Percentiles rank a stretch among this genome's conserved stretches.
Conservation (phyloP, 2,888 invertebrate genomes). For the Gisinianus flammeolus region DNA sequence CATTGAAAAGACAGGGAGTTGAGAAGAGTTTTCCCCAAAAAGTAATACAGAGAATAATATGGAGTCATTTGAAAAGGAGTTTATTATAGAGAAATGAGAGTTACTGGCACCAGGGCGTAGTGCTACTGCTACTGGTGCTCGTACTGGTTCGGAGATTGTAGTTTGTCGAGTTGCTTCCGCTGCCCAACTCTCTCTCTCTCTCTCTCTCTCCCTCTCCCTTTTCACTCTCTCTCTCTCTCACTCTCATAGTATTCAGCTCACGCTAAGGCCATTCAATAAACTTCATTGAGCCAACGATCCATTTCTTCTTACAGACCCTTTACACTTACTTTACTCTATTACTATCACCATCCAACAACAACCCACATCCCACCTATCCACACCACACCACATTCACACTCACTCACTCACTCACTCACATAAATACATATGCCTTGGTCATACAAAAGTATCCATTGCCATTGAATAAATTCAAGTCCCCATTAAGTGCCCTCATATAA, state of each 20-base stretch:
- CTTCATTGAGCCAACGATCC: conserved; percentile 28
- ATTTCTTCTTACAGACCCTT: conserved; percentile 15
- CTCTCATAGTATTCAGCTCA: conserved; percentile 17
- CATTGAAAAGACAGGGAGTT: not conserved
- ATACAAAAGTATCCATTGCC: conserved; percentile 7
- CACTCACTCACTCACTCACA: not conserved
- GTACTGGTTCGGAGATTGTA: not conserved
- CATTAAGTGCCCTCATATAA: too few species aligned
- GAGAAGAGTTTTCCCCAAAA: not conserved
- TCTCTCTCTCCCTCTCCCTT: not conserved
- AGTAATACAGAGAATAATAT: conserved; percentile 2
- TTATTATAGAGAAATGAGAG: conserved; percentile 17
- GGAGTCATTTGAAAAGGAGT: conserved; percentile 16
- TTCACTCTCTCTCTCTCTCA: conserved; percentile 7
- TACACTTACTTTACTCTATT: conserved; percentile 12
- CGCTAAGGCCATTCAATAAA: conserved; percentile 34
- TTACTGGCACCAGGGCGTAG: not conserved
- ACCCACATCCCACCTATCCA: too few species aligned
- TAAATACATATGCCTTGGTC: conserved; percentile 6
- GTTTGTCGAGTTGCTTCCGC: conserved; percentile 21
- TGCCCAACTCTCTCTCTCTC: conserved; percentile 4
- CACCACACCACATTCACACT: too few species aligned
- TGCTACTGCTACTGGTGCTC: not conserved
- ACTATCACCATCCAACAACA: too few species aligned
- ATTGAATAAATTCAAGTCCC: conserved; percentile 42